These are phyloP conservation scores for Rhizomys pruinosus DNA, from an alignment of 2,113 vertebrate species.

Conservation along the genomic window DNA sequence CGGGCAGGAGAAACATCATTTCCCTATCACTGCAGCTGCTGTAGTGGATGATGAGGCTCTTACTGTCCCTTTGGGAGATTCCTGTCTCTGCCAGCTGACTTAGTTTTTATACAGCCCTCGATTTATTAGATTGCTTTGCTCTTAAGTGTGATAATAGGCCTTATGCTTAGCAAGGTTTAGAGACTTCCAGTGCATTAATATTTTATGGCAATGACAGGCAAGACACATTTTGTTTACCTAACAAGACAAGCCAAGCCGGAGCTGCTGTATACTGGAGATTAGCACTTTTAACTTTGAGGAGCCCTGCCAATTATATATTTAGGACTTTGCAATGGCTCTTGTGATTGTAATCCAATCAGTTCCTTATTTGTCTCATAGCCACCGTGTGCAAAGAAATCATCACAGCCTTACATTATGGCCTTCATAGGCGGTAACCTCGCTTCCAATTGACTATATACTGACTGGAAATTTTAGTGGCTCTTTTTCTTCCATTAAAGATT, in stretches of 20 bases:
- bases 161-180: conserved; percentile 92
- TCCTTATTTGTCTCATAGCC: conserved; percentile 78
- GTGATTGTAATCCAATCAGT: conserved; percentile 82
- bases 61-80: conserved; percentile 89
- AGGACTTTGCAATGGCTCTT: conserved; percentile 79
- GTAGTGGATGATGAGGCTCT: conserved; percentile 88
- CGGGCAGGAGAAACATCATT: conserved; percentile 86
- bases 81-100: conserved; percentile 90
- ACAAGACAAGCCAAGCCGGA: conserved; percentile 88
- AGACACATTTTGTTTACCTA: conserved; percentile 93
- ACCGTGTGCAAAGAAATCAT: conserved; percentile 66
- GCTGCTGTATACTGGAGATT: conserved; percentile 84
- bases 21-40: conserved; percentile 88
- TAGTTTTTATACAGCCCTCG: conserved; percentile 89
- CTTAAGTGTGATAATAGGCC: conserved; percentile 92
- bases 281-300: conserved; percentile 83
- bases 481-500: conserved; percentile 31
- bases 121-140: conserved; percentile 92
- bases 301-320: conserved; percentile 81
- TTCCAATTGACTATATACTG: background rate
- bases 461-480: conserved; percentile 37
- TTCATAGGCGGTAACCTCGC: conserved; percentile 34
- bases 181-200: conserved; percentile 92
- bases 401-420: background rate
- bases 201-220: conserved; percentile 90